Base-by-base conservation (phyloP, 2,888 invertebrate genomes). In the Synanthedon tipuliformis region DNA sequence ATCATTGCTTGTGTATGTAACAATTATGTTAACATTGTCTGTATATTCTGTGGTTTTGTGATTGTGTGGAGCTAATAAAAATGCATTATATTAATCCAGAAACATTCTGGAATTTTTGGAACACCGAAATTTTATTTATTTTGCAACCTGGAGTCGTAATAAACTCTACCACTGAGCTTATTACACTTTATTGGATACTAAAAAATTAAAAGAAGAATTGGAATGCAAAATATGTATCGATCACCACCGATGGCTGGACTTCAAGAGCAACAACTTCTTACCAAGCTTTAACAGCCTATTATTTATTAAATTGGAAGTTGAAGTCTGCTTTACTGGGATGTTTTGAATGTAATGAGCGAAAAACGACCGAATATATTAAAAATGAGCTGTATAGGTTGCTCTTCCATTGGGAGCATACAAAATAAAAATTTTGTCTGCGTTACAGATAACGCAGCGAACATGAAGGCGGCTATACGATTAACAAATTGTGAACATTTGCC, bases 391-490 rank as follows among this genome's bases (percentile, higher is more conserved):
- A 59, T 52, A 60, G 48, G 48, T 59, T 55, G 54, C 53, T 58
- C 54, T 52, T 3, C 48, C 50, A 60, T 53, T 61, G 56, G n/a
- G 60, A 53, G 41, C 51, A 59, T 60, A 54, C 51, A 57, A 54
- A 56, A 61, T 58, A 61, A 63, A 56, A 57, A 59, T 55, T 56
- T 53, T 60, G 56, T 58, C 53, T 59, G 58, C 55, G 58, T 61
- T 53, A 64, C 57, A 54, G 62, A 65, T 59, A 66, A 65, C 53
- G 62, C 65, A 60, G 62, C 60, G 18, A 66, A 65, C 40, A 61
- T 62, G 61, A 62, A 61, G 41, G 63, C 63, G 40, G 63, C 63
- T 57, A 58, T 65, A 59, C 58, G 59, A 52, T 59, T 63, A 48
- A 60, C 57, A 3, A 58, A 57, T 58, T 64, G 54, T 56, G 59